Conservation (phyloP, 1,140 invertebrate genomes). For the Holotrichia oblita region DNA sequence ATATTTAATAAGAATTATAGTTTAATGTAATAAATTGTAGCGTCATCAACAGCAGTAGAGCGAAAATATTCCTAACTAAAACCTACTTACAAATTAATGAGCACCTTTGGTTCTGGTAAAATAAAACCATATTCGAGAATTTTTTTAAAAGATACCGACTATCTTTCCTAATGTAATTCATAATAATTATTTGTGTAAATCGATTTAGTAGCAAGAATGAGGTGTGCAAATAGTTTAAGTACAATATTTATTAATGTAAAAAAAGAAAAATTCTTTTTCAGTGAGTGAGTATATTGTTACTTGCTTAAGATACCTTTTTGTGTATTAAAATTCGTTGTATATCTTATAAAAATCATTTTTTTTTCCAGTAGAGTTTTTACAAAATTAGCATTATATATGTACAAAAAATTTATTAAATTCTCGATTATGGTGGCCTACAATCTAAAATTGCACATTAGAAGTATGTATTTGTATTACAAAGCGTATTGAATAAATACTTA, state of each 20-base stretch:
- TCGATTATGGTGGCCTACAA: constrained; percentile 46
- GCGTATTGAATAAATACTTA: constrained; percentile 44
- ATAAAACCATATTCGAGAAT: constrained; percentile 32
- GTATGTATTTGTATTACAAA: constrained; percentile 45
- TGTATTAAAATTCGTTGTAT: constrained; percentile 41
- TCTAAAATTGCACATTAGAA: constrained; percentile 50
- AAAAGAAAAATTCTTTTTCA: neutral
- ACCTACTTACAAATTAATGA: constrained; percentile 51
- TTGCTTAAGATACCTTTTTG: constrained; percentile 6
- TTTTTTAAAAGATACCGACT: neutral
- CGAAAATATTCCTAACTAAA: constrained; percentile 44
- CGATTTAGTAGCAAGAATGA: neutral
- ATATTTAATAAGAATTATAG: constrained; percentile 25
- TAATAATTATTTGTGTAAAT: too few species aligned
- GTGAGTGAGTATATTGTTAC: neutral
- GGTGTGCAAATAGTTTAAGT: neutral
- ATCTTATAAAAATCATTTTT: constrained; percentile 14
- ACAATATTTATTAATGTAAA: neutral
- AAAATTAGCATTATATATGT: neutral
- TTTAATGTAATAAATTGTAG: constrained; percentile 18
- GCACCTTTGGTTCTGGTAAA: constrained; percentile 54
- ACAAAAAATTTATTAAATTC: constrained; percentile 38
- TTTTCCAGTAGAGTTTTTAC: neutral
- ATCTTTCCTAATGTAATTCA: too few species aligned
- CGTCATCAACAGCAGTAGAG: constrained; percentile 1